Percentiles rank a stretch among this genome's conserved stretches.
Evolutionary conservation across 2,888 invertebrate species (phyloP).

Genomic region (Allygus modestus): DNA sequence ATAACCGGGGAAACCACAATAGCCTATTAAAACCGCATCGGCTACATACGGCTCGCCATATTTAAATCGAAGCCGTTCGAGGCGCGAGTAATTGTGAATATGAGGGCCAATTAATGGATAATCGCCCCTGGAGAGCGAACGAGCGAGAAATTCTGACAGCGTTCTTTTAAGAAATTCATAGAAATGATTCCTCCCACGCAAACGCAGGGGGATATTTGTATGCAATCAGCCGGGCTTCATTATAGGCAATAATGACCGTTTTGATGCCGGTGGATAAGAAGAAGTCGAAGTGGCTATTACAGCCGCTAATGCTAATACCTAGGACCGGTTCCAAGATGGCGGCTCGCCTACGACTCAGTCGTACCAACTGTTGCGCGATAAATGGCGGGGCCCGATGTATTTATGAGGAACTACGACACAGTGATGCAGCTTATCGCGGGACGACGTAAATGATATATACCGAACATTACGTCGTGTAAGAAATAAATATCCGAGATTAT

Average conservation of each 20-base stretch:
- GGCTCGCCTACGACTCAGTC: slow-evolving; percentile 39
- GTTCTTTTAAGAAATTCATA: slow-evolving; percentile 1
- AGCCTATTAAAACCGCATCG: background rate
- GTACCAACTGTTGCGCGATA: slow-evolving; percentile 7
- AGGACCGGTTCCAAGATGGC: slow-evolving; percentile 54
- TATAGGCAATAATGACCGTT: slow-evolving; percentile 56
- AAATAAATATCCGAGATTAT: slow-evolving; percentile 20
- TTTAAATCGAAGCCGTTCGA: background rate
- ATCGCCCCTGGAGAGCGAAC: too few species aligned
- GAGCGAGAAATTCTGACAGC: background rate
- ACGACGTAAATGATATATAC: slow-evolving; percentile 21
- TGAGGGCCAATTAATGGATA: slow-evolving; percentile 21
- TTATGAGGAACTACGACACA: slow-evolving; percentile 6
- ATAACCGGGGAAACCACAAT: slow-evolving; percentile 22
- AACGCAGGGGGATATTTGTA: slow-evolving; percentile 29
- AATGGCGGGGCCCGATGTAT: slow-evolving; percentile 13
- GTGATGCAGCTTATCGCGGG: background rate
- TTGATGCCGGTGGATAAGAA: slow-evolving; percentile 48
- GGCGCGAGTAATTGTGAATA: slow-evolving; percentile 8
- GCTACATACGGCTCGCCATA: background rate
- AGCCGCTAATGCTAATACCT: slow-evolving; percentile 36
- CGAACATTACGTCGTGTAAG: slow-evolving; percentile 2
- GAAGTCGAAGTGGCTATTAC: slow-evolving; percentile 42
- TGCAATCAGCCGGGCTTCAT: slow-evolving; percentile 50
- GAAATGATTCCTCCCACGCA: slow-evolving; percentile 43